Percentiles rank a stretch among this genome's conserved stretches.
phyloP scores from a whole-genome alignment of 2,113 vertebrate species.

The Megaleporinus macrocephalus region DNA sequence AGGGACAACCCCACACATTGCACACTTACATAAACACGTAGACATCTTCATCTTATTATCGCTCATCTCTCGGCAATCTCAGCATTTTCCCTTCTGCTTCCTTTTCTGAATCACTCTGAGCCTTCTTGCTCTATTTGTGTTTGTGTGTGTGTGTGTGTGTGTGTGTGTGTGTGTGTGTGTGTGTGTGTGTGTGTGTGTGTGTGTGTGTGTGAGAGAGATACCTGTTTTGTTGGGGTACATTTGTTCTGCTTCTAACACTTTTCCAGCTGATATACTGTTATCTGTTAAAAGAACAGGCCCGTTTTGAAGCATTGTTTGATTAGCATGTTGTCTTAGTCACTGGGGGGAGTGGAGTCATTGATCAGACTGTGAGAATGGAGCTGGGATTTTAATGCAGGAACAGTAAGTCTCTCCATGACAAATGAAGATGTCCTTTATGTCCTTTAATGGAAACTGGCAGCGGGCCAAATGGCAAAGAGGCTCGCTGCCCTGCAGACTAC shows the following conservation, averaged over 20 bases:
- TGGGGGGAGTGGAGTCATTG: background rate
- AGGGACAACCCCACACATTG: background rate
- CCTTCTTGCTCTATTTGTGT: background rate
- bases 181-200: constrained; percentile 19
- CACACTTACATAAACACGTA: constrained; percentile 23
- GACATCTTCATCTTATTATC: constrained; percentile 22
- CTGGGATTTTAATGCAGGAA: background rate
- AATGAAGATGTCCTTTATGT: constrained; percentile 42
- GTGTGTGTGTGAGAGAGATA: too few relatives aligned
- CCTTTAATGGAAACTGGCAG: constrained; percentile 69
- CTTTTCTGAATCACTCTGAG: background rate
- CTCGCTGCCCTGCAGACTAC: constrained; percentile 64
- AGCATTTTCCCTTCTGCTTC: constrained; percentile 8
- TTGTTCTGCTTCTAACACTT: background rate
- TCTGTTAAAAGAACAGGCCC: background rate
- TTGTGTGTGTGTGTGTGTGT: background rate
- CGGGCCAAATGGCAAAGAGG: constrained; percentile 69
- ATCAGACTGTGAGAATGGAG: background rate
- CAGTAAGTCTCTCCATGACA: constrained; percentile 50
- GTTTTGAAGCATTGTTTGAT: background rate
- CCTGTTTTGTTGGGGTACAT: background rate
- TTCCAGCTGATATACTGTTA: background rate
- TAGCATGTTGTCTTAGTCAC: too few relatives aligned
- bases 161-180: background rate
- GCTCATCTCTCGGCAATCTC: background rate